A percentile compares a stretch with the other conserved stretches of the same genome.
Evolutionary conservation across 2,113 vertebrate genomes (phyloP).

Genomic region (Climacteris rufus): DNA sequence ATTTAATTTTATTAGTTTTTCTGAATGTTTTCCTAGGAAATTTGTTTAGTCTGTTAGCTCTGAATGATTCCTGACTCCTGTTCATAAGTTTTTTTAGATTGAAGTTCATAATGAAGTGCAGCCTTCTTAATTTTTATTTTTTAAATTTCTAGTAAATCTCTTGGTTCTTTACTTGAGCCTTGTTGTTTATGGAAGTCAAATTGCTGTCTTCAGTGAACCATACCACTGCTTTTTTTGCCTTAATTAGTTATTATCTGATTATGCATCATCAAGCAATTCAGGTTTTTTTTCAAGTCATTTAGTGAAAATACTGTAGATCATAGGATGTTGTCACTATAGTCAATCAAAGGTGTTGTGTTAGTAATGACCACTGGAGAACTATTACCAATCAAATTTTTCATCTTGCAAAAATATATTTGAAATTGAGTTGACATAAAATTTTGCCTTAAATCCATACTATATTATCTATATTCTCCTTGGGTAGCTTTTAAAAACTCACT

Average conservation of each 20-base stretch:
- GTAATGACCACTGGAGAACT: fast-evolving
- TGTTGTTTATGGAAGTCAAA: background rate
- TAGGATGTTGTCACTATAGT: background rate
- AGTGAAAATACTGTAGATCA: background rate
- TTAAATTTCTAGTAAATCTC: background rate
- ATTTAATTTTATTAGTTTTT: background rate
- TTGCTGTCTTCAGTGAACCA: background rate
- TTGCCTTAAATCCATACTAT: fast-evolving
- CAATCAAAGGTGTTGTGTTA: background rate
- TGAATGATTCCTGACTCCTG: background rate
- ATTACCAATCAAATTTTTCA: background rate
- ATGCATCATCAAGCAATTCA: background rate
- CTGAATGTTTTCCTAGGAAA: background rate
- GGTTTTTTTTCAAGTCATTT: background rate
- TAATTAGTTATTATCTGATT: background rate
- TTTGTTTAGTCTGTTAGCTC: background rate
- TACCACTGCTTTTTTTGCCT: background rate
- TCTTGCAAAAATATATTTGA: background rate
- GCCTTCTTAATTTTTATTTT: background rate
- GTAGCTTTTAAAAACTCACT: background rate
- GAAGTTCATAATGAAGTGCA: background rate
- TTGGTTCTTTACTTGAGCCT: background rate
- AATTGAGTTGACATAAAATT: background rate
- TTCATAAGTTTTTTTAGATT: background rate
- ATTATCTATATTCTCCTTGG: background rate